These are phyloP conservation scores for Bombyx huttoni DNA, from an alignment of 2,888 invertebrate genomes.

Conservation along the genomic window DNA sequence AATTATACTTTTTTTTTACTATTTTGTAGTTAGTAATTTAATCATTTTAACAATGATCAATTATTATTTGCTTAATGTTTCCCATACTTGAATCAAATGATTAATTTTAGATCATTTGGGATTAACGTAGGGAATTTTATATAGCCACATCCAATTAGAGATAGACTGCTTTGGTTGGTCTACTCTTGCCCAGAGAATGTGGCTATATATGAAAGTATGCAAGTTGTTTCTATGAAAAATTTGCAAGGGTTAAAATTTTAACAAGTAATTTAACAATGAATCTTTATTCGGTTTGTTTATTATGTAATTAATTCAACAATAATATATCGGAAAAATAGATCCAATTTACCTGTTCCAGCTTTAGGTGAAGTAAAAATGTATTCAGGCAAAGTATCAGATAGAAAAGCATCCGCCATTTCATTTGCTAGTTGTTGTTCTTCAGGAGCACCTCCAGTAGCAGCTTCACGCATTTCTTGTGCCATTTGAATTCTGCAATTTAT, in stretches of 20 bases:
- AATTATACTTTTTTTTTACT: not conserved
- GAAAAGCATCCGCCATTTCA: slow-evolving; percentile 97
- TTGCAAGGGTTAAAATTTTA: too few species aligned
- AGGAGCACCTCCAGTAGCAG: slow-evolving; percentile 84
- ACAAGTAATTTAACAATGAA: too few species aligned
- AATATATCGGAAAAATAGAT: not conserved
- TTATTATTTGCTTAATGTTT: slow-evolving; percentile 25
- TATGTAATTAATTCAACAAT: not conserved
- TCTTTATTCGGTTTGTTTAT: too few species aligned
- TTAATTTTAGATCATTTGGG: slow-evolving; percentile 53
- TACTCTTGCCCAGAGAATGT: slow-evolving; percentile 70
- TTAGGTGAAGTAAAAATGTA: slow-evolving; percentile 95
- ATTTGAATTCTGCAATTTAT: slow-evolving; percentile 82
- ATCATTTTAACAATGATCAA: not conserved
- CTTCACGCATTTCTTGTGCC: slow-evolving; percentile 98
- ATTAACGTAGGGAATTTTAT: slow-evolving; percentile 60
- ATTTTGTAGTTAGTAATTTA: not conserved
- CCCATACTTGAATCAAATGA: slow-evolving; percentile 66
- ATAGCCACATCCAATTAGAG: slow-evolving; percentile 68
- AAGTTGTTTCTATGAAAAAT: too few species aligned
- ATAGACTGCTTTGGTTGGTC: slow-evolving; percentile 40
- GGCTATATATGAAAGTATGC: slow-evolving; percentile 20
- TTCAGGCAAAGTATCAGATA: slow-evolving; percentile 95
- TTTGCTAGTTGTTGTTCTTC: slow-evolving; percentile 96
- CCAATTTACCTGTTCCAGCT: slow-evolving; percentile 79